A percentile compares a stretch with the other conserved stretches of the same genome.
Evolutionary conservation across 2,113 vertebrate genomes (phyloP).

Genomic region (Chionodraco myersi): DNA sequence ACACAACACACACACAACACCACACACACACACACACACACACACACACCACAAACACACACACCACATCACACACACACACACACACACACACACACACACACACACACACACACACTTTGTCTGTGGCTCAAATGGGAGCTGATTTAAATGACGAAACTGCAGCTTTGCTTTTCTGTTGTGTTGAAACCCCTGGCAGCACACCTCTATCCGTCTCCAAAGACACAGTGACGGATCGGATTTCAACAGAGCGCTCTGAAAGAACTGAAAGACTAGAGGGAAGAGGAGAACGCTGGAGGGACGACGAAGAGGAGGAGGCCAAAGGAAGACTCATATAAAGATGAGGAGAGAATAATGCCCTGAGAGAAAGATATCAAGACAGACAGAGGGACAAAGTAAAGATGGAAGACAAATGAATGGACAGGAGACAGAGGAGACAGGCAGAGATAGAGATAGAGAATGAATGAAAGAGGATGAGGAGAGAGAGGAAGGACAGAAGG

Average conservation of each 20-base stretch:
- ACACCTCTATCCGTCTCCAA: conserved; percentile 60
- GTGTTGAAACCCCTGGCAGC: conserved; percentile 70
- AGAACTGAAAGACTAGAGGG: conserved; percentile 42
- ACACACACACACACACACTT: conserved; percentile 28
- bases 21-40: conserved; percentile 1
- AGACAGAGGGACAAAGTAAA: conserved; percentile 7
- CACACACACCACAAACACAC: not conserved
- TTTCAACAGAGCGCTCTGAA: conserved; percentile 64
- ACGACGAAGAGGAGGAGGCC: not conserved
- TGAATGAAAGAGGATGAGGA: conserved; percentile 28
- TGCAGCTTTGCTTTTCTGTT: conserved; percentile 64
- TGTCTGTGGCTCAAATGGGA: not conserved
- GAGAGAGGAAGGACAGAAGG: conserved; percentile 64
- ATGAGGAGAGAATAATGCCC: conserved; percentile 42
- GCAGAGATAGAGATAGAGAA: conserved; percentile 11
- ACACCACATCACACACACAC: not conserved
- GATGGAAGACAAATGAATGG: not conserved
- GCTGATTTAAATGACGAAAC: conserved; percentile 69
- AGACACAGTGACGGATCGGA: conserved; percentile 65
- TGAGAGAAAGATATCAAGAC: conserved; percentile 16
- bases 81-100: conserved; percentile 14
- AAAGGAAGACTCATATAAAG: conserved; percentile 38
- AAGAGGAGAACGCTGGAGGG: conserved; percentile 11
- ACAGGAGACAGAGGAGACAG: not conserved
- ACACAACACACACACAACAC: not conserved